phyloP scores from a whole-genome alignment of 1,140 invertebrate species.

The Neoseiulus cucumeris region DNA sequence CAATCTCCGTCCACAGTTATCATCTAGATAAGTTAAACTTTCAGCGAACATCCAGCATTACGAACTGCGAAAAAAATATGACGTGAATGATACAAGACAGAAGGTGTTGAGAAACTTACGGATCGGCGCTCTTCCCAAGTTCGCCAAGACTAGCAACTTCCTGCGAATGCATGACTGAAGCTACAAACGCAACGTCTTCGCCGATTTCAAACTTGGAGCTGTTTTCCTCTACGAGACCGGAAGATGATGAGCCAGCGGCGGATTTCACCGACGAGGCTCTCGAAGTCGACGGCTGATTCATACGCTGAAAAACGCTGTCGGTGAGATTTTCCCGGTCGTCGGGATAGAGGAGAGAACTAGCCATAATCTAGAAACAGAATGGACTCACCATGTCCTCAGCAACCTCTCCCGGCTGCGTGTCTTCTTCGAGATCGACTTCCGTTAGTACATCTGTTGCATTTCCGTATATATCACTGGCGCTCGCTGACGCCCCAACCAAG shows the following conservation, averaged over 20 bases:
- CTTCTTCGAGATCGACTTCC: slow-evolving; percentile 1
- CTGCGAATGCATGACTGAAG: background rate
- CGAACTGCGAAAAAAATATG: no score
- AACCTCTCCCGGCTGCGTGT: slow-evolving; percentile 1
- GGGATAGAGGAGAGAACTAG: background rate
- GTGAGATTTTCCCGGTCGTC: no score
- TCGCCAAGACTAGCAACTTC: slow-evolving; percentile 8
- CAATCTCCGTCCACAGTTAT: background rate
- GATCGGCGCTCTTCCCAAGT: background rate
- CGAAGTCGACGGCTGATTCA: background rate
- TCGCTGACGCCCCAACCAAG: background rate
- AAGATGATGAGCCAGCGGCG: no score
- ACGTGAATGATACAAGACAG: no score
- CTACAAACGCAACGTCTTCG: slow-evolving; percentile 5
- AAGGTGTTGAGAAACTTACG: no score
- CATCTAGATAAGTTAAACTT: no score
- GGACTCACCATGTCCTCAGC: slow-evolving; percentile 2
- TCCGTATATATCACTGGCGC: background rate
- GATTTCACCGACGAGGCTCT: background rate
- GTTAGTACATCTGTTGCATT: background rate
- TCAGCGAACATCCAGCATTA: no score
- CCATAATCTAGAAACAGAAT: background rate
- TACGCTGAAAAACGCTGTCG: background rate
- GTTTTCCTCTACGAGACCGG: background rate
- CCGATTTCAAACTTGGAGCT: slow-evolving; percentile 7